These are phyloP conservation scores for Galerucella pusilla DNA, from an alignment of 2,888 invertebrate genomes.

Conservation along the genomic window DNA sequence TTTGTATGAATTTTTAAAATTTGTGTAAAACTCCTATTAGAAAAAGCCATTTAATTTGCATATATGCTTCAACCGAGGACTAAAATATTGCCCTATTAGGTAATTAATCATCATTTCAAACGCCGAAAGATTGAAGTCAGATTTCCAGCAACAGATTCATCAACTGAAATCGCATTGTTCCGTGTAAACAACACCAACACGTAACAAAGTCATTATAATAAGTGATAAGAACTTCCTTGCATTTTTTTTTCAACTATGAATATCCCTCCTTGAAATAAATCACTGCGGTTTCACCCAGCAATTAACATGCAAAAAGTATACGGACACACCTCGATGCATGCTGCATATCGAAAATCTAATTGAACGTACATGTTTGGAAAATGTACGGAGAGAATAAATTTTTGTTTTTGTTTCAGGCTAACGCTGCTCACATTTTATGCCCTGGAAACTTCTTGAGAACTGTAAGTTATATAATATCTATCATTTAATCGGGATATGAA, in stretches of 20 bases:
- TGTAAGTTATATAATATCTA: constrained; percentile 7
- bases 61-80: background rate
- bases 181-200: constrained; percentile 41
- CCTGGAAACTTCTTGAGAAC: background rate
- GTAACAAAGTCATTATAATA: constrained; percentile 43
- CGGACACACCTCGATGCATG: constrained; percentile 38
- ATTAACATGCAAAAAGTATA: constrained; percentile 43
- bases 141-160: constrained; percentile 38
- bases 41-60: background rate
- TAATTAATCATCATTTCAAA: constrained; percentile 35
- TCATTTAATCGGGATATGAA: background rate
- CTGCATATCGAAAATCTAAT: constrained; percentile 39
- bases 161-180: constrained; percentile 37
- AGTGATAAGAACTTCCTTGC: constrained; percentile 42
- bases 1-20: too few relatives aligned
- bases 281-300: constrained; percentile 31
- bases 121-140: constrained; percentile 33
- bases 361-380: constrained; percentile 33
- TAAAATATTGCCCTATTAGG: constrained; percentile 12
- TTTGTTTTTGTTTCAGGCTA: constrained; percentile 7
- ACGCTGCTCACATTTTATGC: background rate
- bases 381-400: constrained; percentile 13
- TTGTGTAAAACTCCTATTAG: background rate
- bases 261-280: constrained; percentile 37
- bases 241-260: constrained; percentile 26